Evolutionary conservation across 37 sponge, comb jelly and placozoan species (phyloP).

Genomic region (Haliclona indistincta): DNA sequence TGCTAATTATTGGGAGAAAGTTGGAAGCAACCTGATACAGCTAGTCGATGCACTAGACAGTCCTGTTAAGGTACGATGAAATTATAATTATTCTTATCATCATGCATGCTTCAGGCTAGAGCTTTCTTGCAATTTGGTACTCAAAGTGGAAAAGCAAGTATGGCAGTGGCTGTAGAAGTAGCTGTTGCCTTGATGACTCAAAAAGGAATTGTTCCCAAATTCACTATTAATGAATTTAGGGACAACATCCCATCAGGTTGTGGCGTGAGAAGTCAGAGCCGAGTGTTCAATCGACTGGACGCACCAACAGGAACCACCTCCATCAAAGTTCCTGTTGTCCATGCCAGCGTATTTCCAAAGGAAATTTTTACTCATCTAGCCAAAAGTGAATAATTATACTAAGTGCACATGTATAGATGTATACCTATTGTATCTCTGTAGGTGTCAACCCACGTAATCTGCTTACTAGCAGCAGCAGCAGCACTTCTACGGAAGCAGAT

Average conservation of each 20-base stretch:
- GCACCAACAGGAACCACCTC: too few species aligned
- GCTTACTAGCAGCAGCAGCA: too few species aligned
- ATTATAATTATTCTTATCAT: background rate
- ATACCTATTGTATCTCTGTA: too few species aligned
- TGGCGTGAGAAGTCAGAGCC: conserved; percentile 18
- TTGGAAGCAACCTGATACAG: background rate
- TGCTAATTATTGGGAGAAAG: background rate
- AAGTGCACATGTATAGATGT: too few species aligned
- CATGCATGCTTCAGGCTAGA: conserved; percentile 7
- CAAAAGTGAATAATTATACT: too few species aligned
- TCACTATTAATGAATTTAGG: conserved; percentile 20
- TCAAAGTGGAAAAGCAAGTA: conserved; percentile 12
- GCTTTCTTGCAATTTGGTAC: conserved; percentile 30
- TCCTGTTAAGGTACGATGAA: background rate
- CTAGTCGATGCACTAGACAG: background rate
- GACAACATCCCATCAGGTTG: conserved; percentile 17
- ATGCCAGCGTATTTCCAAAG: conserved; percentile 5
- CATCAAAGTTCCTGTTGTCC: conserved; percentile 21
- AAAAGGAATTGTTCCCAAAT: conserved; percentile 8
- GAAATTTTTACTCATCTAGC: too few species aligned
- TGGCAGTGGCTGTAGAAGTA: conserved; percentile 26
- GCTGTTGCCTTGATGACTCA: conserved; percentile 13
- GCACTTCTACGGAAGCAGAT: too few species aligned
- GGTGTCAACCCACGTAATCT: too few species aligned
- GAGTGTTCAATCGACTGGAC: too few species aligned